Percentiles rank a stretch among this genome's conserved stretches.
These are phyloP conservation scores for Phoxinus dragarum DNA, from an alignment of 2,797 vertebrate genomes.

Conservation along the genomic window DNA sequence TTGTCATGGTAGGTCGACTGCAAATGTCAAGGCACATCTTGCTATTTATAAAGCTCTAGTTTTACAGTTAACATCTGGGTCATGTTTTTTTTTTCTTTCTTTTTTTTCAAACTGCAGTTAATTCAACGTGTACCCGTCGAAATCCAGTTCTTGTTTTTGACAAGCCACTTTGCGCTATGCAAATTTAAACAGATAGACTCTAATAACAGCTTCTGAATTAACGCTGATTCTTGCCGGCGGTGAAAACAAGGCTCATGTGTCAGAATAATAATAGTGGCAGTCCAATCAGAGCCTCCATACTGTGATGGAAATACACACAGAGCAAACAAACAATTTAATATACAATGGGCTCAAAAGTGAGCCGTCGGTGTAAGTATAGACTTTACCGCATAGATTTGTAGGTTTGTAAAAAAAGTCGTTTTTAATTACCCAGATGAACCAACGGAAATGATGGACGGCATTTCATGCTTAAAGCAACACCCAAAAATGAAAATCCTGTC, in stretches of 20 bases:
- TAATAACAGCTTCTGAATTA: slow-evolving; percentile 66
- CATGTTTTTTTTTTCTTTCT: slow-evolving; percentile 63
- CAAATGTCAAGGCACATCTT: slow-evolving; percentile 68
- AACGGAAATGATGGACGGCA: slow-evolving; percentile 26
- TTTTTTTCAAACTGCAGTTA: slow-evolving; percentile 53
- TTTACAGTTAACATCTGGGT: slow-evolving; percentile 79
- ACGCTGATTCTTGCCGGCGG: slow-evolving; percentile 43
- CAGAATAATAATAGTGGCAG: slow-evolving; percentile 52
- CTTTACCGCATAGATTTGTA: slow-evolving; percentile 8
- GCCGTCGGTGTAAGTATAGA: slow-evolving; percentile 35
- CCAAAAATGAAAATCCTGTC: no score
- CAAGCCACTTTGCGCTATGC: slow-evolving; percentile 70
- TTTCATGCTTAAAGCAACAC: slow-evolving; percentile 58
- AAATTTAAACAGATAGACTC: slow-evolving; percentile 61
- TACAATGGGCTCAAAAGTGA: slow-evolving; percentile 50
- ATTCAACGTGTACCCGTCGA: slow-evolving; percentile 43
- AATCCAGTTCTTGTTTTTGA: slow-evolving; percentile 60
- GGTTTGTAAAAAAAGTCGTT: slow-evolving; percentile 7
- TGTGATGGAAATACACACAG: slow-evolving; percentile 48
- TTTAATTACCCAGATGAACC: slow-evolving; percentile 20
- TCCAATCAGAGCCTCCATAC: slow-evolving; percentile 49
- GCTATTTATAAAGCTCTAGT: slow-evolving; percentile 76
- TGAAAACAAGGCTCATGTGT: slow-evolving; percentile 46
- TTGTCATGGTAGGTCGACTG: slow-evolving; percentile 61
- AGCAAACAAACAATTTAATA: slow-evolving; percentile 56